phyloP scores from a whole-genome alignment of 2,888 invertebrate genomes.

The Pristionchus japonicus region DNA sequence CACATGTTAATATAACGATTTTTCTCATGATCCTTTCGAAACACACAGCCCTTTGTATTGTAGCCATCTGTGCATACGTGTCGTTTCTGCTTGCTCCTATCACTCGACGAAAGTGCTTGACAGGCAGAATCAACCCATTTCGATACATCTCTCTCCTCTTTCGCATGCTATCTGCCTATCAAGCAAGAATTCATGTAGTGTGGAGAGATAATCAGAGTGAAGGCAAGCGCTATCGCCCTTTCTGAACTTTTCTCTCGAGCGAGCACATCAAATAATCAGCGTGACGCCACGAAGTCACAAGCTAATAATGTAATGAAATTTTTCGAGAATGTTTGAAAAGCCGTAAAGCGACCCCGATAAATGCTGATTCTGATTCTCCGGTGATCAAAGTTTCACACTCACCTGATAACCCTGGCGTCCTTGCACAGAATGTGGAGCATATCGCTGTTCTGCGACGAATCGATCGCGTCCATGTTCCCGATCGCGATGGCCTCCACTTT shows the following conservation, averaged over 20 bases:
- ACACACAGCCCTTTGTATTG: neutral
- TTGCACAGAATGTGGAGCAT: constrained; percentile 11
- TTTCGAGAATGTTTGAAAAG: too few relatives aligned
- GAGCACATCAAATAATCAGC: too few relatives aligned
- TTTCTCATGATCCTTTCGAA: neutral
- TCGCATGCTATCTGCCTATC: neutral
- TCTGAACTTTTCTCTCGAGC: too few relatives aligned
- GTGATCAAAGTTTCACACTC: too few relatives aligned
- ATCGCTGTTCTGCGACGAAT: constrained; percentile 5
- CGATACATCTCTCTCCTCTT: neutral
- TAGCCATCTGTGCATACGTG: neutral
- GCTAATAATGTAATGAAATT: too few relatives aligned
- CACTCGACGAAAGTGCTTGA: neutral
- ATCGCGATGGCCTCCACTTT: constrained; percentile 29
- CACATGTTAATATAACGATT: neutral
- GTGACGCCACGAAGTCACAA: too few relatives aligned
- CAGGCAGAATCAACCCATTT: neutral
- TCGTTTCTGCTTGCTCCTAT: neutral
- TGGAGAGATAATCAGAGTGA: neutral
- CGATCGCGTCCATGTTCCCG: constrained; percentile 14
- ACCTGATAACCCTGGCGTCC: constrained; percentile 36
- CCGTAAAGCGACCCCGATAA: too few relatives aligned
- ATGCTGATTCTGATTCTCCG: too few relatives aligned
- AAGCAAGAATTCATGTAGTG: neutral
- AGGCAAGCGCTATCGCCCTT: neutral